phyloP scores from a whole-genome alignment of 2,888 invertebrate species.

The Oxycera nigricornis region DNA sequence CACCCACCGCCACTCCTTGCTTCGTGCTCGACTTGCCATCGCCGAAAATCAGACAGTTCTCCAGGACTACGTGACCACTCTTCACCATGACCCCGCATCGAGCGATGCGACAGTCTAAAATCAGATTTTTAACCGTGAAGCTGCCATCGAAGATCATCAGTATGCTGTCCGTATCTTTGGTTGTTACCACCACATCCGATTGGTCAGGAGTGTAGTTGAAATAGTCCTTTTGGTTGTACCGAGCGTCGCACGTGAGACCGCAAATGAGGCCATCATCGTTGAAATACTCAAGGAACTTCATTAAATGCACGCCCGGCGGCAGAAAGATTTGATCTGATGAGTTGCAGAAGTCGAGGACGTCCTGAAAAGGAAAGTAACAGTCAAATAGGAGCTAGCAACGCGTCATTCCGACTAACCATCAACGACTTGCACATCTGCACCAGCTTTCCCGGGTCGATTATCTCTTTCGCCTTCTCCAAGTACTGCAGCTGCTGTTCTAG shows the following conservation, averaged over 20 bases:
- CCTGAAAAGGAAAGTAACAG: conserved; percentile 52
- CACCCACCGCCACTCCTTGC: conserved; percentile 65
- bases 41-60: conserved; percentile 64
- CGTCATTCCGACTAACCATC: conserved; percentile 52
- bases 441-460: conserved; percentile 57
- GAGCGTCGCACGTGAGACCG: conserved; percentile 49
- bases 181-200: conserved; percentile 56
- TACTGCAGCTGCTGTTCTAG: conserved; percentile 63
- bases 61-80: conserved; percentile 62
- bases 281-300: conserved; percentile 64
- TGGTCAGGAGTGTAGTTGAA: conserved; percentile 48
- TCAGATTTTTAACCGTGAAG: conserved; percentile 65
- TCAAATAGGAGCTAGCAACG: too few species aligned
- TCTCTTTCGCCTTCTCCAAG: conserved; percentile 60
- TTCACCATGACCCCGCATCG: conserved; percentile 65
- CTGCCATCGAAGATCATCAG: conserved; percentile 65
- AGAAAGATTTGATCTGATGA: conserved; percentile 64
- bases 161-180: conserved; percentile 63
- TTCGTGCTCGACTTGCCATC: conserved; percentile 64
- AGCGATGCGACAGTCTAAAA: conserved; percentile 64
- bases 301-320: conserved; percentile 63
- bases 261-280: conserved; percentile 63
- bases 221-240: not conserved
- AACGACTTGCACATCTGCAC: conserved; percentile 62
- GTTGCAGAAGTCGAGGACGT: conserved; percentile 56